Conservation (phyloP, 2,797 vertebrate species). For the Vultur gryphus region DNA sequence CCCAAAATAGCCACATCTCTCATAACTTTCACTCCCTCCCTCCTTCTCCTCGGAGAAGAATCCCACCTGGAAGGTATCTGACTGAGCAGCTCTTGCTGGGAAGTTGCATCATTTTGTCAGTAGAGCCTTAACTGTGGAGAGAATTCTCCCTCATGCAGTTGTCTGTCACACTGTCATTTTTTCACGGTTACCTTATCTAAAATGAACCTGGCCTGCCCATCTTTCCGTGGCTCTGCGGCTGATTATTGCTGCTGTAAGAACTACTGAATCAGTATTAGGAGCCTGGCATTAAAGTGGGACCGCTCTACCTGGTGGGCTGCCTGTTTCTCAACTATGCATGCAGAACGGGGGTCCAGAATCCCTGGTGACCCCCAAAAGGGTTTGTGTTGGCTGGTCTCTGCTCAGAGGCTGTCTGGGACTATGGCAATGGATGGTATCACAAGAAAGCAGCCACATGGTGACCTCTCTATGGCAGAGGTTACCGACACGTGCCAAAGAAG, state of each 20-base stretch:
- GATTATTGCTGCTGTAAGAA: neutral
- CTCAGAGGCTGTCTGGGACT: neutral
- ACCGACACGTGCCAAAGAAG: neutral
- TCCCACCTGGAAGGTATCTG: neutral
- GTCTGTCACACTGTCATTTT: neutral
- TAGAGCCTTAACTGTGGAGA: neutral
- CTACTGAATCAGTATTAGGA: neutral
- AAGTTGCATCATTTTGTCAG: neutral
- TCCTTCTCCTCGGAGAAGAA: neutral
- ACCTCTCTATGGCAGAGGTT: neutral
- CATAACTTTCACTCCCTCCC: neutral
- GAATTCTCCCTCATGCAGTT: neutral
- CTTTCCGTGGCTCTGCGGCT: neutral
- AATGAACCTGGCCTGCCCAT: neutral
- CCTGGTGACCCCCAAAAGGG: neutral
- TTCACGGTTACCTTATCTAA: conserved; percentile 1
- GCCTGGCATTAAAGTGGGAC: neutral
- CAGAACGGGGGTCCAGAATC: neutral
- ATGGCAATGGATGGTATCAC: neutral
- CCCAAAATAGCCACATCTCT: neutral
- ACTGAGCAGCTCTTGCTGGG: neutral
- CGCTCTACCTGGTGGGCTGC: neutral
- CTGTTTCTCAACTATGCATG: neutral
- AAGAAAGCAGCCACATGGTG: neutral
- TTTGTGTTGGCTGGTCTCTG: neutral